Evolutionary conservation across 2,797 vertebrate genomes (phyloP).

Genomic region (Amniataba percoides): DNA sequence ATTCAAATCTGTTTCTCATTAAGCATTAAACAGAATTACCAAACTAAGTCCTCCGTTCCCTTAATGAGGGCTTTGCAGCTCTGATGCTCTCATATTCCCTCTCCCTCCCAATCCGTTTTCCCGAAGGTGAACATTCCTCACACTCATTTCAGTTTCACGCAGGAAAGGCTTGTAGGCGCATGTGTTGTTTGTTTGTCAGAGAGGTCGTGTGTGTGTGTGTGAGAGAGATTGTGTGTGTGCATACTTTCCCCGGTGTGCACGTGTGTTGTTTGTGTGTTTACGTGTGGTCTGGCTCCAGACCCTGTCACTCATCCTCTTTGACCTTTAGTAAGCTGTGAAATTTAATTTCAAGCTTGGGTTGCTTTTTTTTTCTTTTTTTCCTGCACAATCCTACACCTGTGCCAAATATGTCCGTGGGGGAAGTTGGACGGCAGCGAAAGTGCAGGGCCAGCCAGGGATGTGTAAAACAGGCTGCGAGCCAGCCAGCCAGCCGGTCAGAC

Average conservation of each 20-base stretch:
- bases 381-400: conserved; percentile 64
- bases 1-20: conserved; percentile 82
- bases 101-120: conserved; percentile 53
- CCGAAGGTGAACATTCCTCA: conserved; percentile 78
- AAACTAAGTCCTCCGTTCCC: conserved; percentile 51
- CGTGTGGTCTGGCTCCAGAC: conserved; percentile 61
- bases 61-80: conserved; percentile 75
- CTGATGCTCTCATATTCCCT: conserved; percentile 57
- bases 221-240: conserved; percentile 18
- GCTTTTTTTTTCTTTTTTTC: conserved; percentile 54
- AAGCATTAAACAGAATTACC: conserved; percentile 73
- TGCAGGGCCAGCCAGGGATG: conserved; percentile 22
- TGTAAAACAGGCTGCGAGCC: conserved; percentile 4
- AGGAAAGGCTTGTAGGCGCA: conserved; percentile 68
- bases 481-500: conserved; percentile 25
- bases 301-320: conserved; percentile 55
- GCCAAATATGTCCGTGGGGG: conserved; percentile 43
- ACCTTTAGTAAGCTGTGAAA: conserved; percentile 73
- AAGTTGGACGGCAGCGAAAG: conserved; percentile 38
- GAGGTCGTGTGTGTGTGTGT: conserved; percentile 12
- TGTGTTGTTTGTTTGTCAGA: conserved; percentile 76
- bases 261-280: conserved; percentile 49
- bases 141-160: conserved; percentile 62
- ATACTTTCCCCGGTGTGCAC: conserved; percentile 18
- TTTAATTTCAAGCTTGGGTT: conserved; percentile 70